These are phyloP conservation scores for Hyppa rectilinea DNA, from an alignment of 2,888 invertebrate species.

Conservation along the genomic window DNA sequence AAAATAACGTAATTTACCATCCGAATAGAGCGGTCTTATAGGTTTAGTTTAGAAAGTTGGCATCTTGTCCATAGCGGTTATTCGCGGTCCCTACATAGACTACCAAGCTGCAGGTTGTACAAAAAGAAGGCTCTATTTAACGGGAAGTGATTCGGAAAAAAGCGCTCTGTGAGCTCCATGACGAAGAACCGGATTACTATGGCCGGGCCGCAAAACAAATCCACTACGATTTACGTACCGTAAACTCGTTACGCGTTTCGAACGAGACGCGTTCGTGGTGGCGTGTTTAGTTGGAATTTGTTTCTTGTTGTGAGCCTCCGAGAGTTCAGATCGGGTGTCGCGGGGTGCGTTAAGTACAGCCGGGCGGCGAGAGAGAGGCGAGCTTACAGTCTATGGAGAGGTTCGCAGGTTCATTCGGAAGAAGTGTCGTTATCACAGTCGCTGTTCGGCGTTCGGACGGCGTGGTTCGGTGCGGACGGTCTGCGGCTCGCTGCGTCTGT, in stretches of 20 bases:
- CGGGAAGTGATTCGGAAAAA: constrained; percentile 84
- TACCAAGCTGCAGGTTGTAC: constrained; percentile 80
- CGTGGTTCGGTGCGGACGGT: constrained; percentile 78
- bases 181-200: constrained; percentile 87
- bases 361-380: constrained; percentile 83
- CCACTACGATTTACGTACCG: constrained; percentile 90
- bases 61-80: constrained; percentile 89
- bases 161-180: constrained; percentile 80
- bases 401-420: constrained; percentile 86
- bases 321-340: constrained; percentile 77
- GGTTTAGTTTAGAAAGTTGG: constrained; percentile 90
- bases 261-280: constrained; percentile 80
- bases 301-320: constrained; percentile 74
- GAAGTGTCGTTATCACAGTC: constrained; percentile 90
- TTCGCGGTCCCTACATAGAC: constrained; percentile 85
- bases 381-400: constrained; percentile 85
- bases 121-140: constrained; percentile 88
- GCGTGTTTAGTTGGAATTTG: constrained; percentile 75
- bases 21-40: constrained; percentile 83
- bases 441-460: constrained; percentile 88
- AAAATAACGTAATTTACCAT: constrained; percentile 87
- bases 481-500: constrained; percentile 69
- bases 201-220: constrained; percentile 87
- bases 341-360: constrained; percentile 75
- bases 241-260: constrained; percentile 88